phyloP scores from a whole-genome alignment of 2,797 vertebrate genomes.

The Micropoecilia bifurca region DNA sequence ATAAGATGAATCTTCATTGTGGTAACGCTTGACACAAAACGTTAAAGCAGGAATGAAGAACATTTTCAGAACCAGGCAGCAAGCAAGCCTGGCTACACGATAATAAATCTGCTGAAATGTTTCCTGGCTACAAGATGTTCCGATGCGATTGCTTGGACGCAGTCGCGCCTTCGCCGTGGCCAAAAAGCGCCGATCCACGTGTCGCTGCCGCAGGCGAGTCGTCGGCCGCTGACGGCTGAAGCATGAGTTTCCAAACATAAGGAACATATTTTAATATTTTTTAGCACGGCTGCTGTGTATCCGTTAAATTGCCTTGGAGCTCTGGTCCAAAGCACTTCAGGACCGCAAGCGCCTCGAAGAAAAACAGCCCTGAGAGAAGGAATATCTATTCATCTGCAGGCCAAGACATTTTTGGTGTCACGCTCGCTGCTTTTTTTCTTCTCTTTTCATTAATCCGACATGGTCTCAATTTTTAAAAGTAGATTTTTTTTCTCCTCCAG shows the following conservation, averaged over 20 bases:
- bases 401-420: constrained; percentile 59
- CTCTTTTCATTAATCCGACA: constrained; percentile 56
- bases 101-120: constrained; percentile 46
- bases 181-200: constrained; percentile 27
- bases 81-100: constrained; percentile 21
- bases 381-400: constrained; percentile 65
- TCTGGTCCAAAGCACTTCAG: constrained; percentile 78
- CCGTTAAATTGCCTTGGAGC: constrained; percentile 70
- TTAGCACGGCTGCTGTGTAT: constrained; percentile 54
- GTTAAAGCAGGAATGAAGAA: constrained; percentile 16
- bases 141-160: constrained; percentile 37
- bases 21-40: constrained; percentile 8
- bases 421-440: constrained; percentile 40
- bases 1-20: constrained; percentile 13
- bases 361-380: constrained; percentile 77
- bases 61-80: constrained; percentile 34
- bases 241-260: constrained; percentile 52
- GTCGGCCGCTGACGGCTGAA: constrained; percentile 27
- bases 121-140: constrained; percentile 51
- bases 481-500: constrained; percentile 52
- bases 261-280: constrained; percentile 65
- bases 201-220: constrained; percentile 35
- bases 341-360: constrained; percentile 82
- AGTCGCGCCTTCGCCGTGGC: not conserved
- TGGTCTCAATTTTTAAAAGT: constrained; percentile 47